Evolutionary conservation across 2,797 vertebrate genomes (phyloP), one percentile per base, ranked within the genome.

Genomic region (Anabas testudineus): DNA sequence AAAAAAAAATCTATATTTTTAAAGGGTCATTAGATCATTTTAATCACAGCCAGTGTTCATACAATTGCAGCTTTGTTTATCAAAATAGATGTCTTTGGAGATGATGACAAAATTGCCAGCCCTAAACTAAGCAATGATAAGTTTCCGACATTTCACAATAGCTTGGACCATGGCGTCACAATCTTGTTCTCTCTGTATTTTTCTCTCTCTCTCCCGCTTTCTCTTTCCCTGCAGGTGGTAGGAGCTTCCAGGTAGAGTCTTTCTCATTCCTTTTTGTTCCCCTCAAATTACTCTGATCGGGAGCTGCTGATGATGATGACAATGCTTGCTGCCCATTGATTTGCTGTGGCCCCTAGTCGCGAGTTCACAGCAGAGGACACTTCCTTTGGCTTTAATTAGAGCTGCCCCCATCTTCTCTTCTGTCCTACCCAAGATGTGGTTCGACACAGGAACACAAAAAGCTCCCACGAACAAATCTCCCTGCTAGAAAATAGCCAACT

Each of bases 321-420:
- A 85, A 92, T 85, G 87, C 87, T 86, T 88, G 87, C 90, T 89
- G 71, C 80, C 92, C 90, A 93, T 92, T 93, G 93, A 94, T 95
- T 91, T 83, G 90, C 91, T 60, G 87, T 82, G 87, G 87, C 91
- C 91, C 88, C 92, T 91, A 66, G 90, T 92, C 53, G 87, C 28
- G 88, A 90, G 89, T 91, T 93, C 90, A 88, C 91, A 90, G 87
- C 87, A 83, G 88, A 93, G 78, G 88, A 92, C 87, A 88, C 87
- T 90, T 91, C 80, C 84, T 85, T 87, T 87, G 85, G 83, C 89
- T 92, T 92, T 93, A 93, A 94, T 94, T 93, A 94, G 90, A 91
- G 88, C 77, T 72, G 76, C 80, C 72, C 81, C 88, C 67, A 81
- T 90, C 80, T 87, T 90, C 86, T 89, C 85, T 84, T 89, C 78